Base-by-base conservation (phyloP, 2,888 invertebrate genomes). In the Sinopyrophorus schimmeli region DNA sequence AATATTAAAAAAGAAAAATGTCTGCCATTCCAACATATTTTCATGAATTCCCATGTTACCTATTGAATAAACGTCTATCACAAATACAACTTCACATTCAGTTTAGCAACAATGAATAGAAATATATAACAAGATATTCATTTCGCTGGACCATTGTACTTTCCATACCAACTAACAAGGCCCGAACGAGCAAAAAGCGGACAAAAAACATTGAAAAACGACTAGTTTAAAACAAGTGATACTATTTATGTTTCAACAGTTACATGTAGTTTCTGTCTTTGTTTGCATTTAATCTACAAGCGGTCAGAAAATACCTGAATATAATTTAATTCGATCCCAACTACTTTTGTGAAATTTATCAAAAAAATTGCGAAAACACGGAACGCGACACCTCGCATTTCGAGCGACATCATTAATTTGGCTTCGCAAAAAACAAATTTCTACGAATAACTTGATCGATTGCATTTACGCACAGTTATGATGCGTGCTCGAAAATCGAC, bases 171-270 rank as follows among this genome's bases (percentile, higher is more conserved):
- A 41, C 37, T 44, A 44, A 54, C 47, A 40, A 46, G 32, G 14
- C 28, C 21, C 20, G 28, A 40, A 40, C 39, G 39, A 21, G 28
- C 28, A 51, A 40, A 30, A 39, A 32, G 18, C 27, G 35, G 31
- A 47, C 40, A 41, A 49, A 43, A 55, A 51, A 47, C 18, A n/a
- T 2, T 42, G 49, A 52, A 52, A 55, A 55, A 53, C 47, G 44
- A 53, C 55, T 26, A 53, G 55, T 55, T 53, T 53, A 32, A 55
- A 55, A 52, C 55, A 55, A 55, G 55, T 53, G 55, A 55, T 55
- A 55, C 49, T 55, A 55, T 55, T 55, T 55, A 53, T 55, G 55
- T 55, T 54, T 50, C 47, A 54, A 42, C 47, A 43, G 54, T 54
- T 54, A 54, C 54, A 54, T 47, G 43, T 24, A 43, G 43, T 43